These are phyloP conservation scores for Chionis minor DNA, from an alignment of 2,113 vertebrate genomes.

Conservation along the genomic window DNA sequence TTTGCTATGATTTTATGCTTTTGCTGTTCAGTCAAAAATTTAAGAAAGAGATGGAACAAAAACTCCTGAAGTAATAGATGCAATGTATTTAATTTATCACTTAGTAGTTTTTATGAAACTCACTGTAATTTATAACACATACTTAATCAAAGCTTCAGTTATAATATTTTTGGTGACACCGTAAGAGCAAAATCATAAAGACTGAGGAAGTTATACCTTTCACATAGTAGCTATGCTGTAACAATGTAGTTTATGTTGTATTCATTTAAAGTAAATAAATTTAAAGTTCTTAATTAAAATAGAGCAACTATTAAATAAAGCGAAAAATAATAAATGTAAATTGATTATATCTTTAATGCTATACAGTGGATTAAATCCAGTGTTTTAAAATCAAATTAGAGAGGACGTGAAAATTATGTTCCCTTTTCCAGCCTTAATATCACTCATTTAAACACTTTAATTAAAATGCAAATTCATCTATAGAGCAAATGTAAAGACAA, in stretches of 20 bases:
- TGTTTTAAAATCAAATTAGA: slow-evolving; percentile 18
- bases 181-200: not conserved
- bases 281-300: slow-evolving; percentile 29
- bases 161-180: not conserved
- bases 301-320: not conserved
- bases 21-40: not conserved
- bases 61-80: not conserved
- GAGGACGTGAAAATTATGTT: slow-evolving; percentile 31
- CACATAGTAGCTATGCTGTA: not conserved
- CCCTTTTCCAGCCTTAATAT: slow-evolving; percentile 12
- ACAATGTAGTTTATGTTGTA: not conserved
- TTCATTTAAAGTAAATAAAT: not conserved
- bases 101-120: not conserved
- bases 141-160: not conserved
- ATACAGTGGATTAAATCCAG: not conserved
- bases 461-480: slow-evolving; percentile 67
- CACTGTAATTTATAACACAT: not conserved
- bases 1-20: not conserved
- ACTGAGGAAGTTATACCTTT: not conserved
- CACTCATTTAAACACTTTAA: slow-evolving; percentile 8
- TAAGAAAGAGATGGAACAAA: not conserved
- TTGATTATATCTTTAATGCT: not conserved
- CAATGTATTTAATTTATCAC: not conserved
- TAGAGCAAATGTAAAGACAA: slow-evolving; percentile 42
- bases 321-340: not conserved